These are phyloP conservation scores for Atrina japonica DNA, from an alignment of 2,888 invertebrate species.

Conservation along the genomic window DNA sequence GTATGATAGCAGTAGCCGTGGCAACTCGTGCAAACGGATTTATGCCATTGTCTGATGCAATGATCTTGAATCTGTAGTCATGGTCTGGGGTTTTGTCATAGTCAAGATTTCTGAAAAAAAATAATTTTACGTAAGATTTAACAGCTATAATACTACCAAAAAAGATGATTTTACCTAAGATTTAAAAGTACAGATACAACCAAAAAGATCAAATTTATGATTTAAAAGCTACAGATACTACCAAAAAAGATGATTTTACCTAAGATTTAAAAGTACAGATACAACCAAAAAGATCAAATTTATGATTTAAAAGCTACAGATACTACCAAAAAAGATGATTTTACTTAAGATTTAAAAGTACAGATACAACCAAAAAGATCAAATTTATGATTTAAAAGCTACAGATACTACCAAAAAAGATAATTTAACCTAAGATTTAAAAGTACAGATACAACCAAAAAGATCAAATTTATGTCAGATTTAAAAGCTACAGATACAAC, in stretches of 20 bases:
- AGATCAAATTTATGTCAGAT: background rate
- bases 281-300: background rate
- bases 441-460: background rate
- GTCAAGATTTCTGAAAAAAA: slow-evolving; percentile 71
- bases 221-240: background rate
- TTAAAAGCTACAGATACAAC: background rate
- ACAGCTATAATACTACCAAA: too few relatives aligned
- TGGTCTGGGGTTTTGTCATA: slow-evolving; percentile 73
- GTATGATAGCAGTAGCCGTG: slow-evolving; percentile 94
- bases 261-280: background rate
- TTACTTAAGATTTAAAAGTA: background rate
- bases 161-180: too few relatives aligned
- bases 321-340: background rate
- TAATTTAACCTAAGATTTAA: background rate
- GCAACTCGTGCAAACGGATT: slow-evolving; percentile 94
- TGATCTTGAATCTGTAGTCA: slow-evolving; percentile 92
- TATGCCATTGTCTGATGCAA: slow-evolving; percentile 96
- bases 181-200: background rate
- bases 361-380: background rate
- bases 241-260: background rate
- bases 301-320: background rate
- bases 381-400: background rate
- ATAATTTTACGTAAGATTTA: background rate
- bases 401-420: too few relatives aligned
- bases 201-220: background rate